Evolutionary conservation across 2,888 invertebrate genomes (phyloP).

Genomic region (Eupithecia subfuscata): DNA sequence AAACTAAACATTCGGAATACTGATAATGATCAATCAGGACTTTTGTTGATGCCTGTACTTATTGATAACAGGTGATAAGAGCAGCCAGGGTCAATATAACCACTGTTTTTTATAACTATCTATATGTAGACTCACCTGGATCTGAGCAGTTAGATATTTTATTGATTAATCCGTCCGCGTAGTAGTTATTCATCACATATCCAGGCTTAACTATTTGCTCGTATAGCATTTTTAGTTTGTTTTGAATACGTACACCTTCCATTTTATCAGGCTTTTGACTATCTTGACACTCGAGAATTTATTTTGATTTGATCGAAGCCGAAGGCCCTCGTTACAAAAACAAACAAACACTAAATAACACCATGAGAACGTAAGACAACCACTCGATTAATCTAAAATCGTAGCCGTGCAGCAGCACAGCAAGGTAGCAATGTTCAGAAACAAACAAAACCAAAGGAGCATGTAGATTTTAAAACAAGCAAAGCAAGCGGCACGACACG

Average conservation of each 20-base stretch:
- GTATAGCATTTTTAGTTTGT: conserved; percentile 84
- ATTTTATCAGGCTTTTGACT: conserved; percentile 39
- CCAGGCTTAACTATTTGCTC: conserved; percentile 83
- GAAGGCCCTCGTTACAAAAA: background rate
- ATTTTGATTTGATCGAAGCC: background rate
- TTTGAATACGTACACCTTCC: conserved; percentile 64
- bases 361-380: background rate
- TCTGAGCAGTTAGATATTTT: conserved; percentile 82
- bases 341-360: background rate
- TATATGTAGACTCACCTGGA: conserved; percentile 62
- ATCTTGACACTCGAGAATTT: background rate
- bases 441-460: no score
- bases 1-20: no score
- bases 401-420: no score
- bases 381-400: background rate
- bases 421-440: no score
- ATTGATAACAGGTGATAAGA: background rate
- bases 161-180: conserved; percentile 86
- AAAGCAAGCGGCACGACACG: no score
- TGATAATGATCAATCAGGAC: background rate
- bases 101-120: background rate
- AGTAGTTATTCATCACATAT: conserved; percentile 86
- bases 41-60: background rate
- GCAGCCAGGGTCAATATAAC: background rate
- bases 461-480: no score